phyloP scores from a whole-genome alignment of 2,113 vertebrate species.

The Indicator indicator region DNA sequence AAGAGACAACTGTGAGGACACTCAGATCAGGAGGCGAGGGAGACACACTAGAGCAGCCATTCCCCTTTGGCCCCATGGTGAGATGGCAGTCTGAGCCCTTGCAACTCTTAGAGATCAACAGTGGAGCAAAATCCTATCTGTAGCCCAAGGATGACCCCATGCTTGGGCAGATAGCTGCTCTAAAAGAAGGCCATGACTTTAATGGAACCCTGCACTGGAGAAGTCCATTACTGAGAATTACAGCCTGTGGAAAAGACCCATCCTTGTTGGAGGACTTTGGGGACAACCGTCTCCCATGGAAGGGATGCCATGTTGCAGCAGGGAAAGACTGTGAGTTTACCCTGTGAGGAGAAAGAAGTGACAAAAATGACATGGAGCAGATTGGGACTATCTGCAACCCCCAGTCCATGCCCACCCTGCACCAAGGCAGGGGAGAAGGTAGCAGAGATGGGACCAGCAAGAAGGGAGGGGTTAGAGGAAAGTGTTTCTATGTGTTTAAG shows the following conservation, averaged over 20 bases:
- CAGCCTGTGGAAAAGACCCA: background rate
- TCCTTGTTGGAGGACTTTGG: background rate
- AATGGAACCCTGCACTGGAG: background rate
- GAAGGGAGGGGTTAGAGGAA: background rate
- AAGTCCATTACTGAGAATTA: background rate
- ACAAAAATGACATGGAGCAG: background rate
- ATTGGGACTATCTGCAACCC: background rate
- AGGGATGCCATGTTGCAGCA: background rate
- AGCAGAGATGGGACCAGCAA: background rate
- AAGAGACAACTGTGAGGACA: background rate
- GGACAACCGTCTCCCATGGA: background rate
- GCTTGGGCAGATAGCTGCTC: background rate
- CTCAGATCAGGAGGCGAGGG: background rate
- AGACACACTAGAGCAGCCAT: background rate
- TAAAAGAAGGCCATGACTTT: background rate
- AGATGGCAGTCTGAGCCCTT: background rate
- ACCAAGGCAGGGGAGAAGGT: background rate
- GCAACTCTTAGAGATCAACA: background rate
- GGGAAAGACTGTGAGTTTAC: background rate
- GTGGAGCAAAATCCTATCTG: background rate
- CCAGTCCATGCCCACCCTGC: background rate
- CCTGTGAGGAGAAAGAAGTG: background rate
- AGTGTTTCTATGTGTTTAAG: background rate
- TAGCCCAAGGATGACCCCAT: background rate
- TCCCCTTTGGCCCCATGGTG: background rate